phyloP scores from a whole-genome alignment of 2,888 invertebrate species.

The Biston stratarius region DNA sequence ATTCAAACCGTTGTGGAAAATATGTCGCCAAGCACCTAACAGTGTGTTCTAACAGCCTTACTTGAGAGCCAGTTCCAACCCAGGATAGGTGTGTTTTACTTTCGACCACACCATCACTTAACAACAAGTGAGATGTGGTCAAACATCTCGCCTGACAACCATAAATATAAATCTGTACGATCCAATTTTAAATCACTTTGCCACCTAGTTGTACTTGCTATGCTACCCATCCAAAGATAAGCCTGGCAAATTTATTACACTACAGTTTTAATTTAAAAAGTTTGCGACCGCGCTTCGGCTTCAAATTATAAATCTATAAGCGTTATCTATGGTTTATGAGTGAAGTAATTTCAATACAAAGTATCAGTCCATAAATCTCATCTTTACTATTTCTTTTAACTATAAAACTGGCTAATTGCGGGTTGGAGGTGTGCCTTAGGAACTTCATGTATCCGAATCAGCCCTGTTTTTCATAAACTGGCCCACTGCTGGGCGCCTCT shows the following conservation, averaged over 20 bases:
- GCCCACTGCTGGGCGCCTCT: no score
- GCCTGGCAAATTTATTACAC: constrained; percentile 37
- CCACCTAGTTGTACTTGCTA: constrained; percentile 10
- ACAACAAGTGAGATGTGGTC: no score
- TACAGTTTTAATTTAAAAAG: constrained; percentile 43
- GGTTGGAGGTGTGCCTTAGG: not conserved
- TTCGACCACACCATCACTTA: no score
- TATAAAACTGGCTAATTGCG: not conserved
- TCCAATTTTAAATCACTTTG: constrained; percentile 16
- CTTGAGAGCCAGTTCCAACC: no score
- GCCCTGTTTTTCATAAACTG: no score
- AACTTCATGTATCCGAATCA: no score
- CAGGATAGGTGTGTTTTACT: no score
- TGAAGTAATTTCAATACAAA: constrained; percentile 22
- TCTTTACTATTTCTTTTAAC: not conserved
- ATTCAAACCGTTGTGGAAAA: no score
- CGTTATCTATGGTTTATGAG: constrained; percentile 30
- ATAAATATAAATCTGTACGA: no score
- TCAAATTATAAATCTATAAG: constrained; percentile 28
- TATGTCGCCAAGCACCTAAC: no score
- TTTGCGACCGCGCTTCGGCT: constrained; percentile 20
- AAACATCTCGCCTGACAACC: no score
- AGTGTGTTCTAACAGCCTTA: no score
- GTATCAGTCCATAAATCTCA: not conserved
- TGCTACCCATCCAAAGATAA: constrained; percentile 40